Evolutionary conservation across 2,113 vertebrate species (phyloP).

Genomic region (Halichoerus grypus): DNA sequence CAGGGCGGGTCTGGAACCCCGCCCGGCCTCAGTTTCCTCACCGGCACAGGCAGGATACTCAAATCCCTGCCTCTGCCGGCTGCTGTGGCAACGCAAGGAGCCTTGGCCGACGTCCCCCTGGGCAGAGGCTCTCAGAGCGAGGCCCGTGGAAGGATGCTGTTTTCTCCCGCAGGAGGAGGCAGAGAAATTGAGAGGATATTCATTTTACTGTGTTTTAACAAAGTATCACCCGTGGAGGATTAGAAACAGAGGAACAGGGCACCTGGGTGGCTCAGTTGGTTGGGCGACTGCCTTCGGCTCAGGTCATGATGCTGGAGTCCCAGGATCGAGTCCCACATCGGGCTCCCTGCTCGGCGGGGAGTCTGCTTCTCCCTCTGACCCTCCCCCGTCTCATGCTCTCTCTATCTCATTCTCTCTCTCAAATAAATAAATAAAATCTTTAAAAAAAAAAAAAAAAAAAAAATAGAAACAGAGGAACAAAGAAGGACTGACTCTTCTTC

Average conservation of each 20-base stretch:
- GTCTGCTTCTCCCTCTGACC: no score
- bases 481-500: no score
- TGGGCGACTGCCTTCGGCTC: no score
- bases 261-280: no score
- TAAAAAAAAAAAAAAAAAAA: no score
- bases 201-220: background rate
- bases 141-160: background rate
- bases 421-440: no score
- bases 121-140: background rate
- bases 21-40: background rate
- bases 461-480: background rate
- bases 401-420: no score
- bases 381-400: no score
- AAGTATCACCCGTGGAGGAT: background rate
- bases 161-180: background rate
- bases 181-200: background rate
- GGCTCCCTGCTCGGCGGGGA: no score
- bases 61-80: no score
- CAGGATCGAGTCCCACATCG: no score
- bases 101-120: rapidly evolving
- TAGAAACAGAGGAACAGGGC: background rate
- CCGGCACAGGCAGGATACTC: background rate
- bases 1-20: background rate
- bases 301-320: no score
- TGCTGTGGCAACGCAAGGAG: background rate